phyloP scores from a whole-genome alignment of 2,113 vertebrate species.

The Tringa solitaria region DNA sequence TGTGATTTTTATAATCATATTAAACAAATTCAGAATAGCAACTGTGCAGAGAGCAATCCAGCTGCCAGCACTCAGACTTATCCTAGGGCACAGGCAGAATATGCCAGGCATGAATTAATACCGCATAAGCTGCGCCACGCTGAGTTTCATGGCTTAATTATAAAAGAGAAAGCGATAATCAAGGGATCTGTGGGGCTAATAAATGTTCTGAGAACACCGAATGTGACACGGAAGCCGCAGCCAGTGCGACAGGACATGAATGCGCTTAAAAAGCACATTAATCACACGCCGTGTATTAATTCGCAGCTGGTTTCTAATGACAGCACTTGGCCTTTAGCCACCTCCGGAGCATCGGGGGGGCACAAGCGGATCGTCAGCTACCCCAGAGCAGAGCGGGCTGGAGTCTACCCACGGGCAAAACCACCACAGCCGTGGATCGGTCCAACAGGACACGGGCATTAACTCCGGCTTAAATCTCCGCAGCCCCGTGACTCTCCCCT shows the following conservation, averaged over 20 bases:
- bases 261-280: not conserved
- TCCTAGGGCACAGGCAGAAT: constrained; percentile 19
- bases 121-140: constrained; percentile 4
- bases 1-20: constrained; percentile 41
- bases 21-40: not conserved
- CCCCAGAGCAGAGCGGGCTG: not conserved
- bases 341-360: not conserved
- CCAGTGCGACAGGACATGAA: constrained; percentile 21
- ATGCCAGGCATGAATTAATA: not conserved
- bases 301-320: not conserved
- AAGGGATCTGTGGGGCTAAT: constrained; percentile 61
- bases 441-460: not conserved
- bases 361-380: accelerated
- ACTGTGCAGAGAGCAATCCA: constrained; percentile 30
- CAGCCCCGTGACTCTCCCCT: not conserved
- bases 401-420: accelerated
- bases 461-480: not conserved
- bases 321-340: not conserved
- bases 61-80: constrained; percentile 45
- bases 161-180: constrained; percentile 53
- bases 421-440: not conserved
- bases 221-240: constrained; percentile 21
- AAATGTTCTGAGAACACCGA: constrained; percentile 35
- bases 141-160: constrained; percentile 62
- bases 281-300: not conserved